These are phyloP conservation scores for Drosophila sulfurigaster DNA, from an alignment of 1,140 invertebrate species.

Conservation along the genomic window DNA sequence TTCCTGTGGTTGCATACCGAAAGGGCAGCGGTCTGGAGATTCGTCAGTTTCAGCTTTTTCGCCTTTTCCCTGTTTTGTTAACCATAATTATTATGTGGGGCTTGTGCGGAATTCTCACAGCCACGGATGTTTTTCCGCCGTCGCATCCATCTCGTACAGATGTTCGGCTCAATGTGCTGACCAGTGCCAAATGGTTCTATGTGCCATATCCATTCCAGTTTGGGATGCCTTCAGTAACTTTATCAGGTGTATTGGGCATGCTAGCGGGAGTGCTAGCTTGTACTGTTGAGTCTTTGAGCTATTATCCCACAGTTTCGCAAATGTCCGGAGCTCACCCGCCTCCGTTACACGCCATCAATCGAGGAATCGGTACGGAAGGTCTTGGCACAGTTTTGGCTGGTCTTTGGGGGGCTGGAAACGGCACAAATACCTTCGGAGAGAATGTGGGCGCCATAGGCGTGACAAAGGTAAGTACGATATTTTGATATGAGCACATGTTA, in stretches of 20 bases:
- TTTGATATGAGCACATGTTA: neutral
- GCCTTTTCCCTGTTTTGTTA: slow-evolving; percentile 93
- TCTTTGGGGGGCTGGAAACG: slow-evolving; percentile 93
- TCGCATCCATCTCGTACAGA: slow-evolving; percentile 92
- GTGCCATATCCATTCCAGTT: slow-evolving; percentile 96
- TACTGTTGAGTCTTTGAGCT: slow-evolving; percentile 94
- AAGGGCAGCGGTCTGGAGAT: slow-evolving; percentile 87
- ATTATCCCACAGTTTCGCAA: slow-evolving; percentile 94
- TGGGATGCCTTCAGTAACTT: slow-evolving; percentile 91
- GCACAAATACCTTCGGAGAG: slow-evolving; percentile 94
- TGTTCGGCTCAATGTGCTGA: slow-evolving; percentile 90
- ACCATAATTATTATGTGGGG: slow-evolving; percentile 93
- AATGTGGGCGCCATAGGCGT: slow-evolving; percentile 96
- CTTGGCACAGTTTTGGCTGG: slow-evolving; percentile 93
- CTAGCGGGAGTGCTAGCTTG: slow-evolving; percentile 93
- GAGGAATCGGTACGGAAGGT: slow-evolving; percentile 94
- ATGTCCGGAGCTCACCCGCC: slow-evolving; percentile 93
- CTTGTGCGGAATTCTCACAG: slow-evolving; percentile 91
- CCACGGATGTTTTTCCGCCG: slow-evolving; percentile 87
- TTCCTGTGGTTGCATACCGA: slow-evolving; percentile 88
- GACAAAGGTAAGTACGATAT: slow-evolving; percentile 86
- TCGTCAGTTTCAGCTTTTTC: slow-evolving; percentile 90
- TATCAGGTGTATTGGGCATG: slow-evolving; percentile 91
- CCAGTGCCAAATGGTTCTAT: slow-evolving; percentile 92
- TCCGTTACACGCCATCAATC: slow-evolving; percentile 93